Evolutionary conservation across 2,797 vertebrate species (phyloP).

Genomic region (Chiroxiphia lanceolata): DNA sequence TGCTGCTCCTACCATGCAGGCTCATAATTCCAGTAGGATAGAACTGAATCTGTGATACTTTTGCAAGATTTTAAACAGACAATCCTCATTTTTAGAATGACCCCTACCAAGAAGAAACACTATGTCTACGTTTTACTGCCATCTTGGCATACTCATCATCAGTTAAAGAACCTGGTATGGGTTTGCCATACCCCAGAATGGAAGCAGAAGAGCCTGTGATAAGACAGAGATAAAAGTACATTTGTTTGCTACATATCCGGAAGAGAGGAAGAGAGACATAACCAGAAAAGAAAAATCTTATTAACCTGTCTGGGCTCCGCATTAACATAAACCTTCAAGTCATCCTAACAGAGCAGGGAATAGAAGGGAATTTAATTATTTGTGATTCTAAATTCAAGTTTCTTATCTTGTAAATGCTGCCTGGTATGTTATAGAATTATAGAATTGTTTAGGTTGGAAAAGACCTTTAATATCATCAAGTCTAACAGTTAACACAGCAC

Average conservation of each 20-base stretch:
- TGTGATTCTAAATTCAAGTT: background rate
- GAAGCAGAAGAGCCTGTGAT: background rate
- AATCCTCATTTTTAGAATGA: background rate
- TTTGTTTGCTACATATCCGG: background rate
- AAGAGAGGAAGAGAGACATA: background rate
- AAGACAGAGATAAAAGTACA: background rate
- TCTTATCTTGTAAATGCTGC: background rate
- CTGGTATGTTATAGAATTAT: background rate
- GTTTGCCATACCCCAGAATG: background rate
- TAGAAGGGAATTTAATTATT: background rate
- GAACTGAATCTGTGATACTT: background rate
- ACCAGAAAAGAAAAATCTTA: background rate
- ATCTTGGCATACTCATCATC: background rate
- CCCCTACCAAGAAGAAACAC: background rate
- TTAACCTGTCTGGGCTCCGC: background rate
- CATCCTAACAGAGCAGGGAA: background rate
- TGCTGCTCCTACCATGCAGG: background rate
- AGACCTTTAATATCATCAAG: background rate
- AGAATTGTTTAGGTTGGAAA: background rate
- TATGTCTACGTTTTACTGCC: background rate
- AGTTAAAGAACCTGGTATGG: background rate
- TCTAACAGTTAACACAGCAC: background rate
- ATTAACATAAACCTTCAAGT: background rate
- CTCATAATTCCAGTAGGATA: background rate
- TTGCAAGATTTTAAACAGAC: background rate